These are phyloP conservation scores for Oncopeltus fasciatus DNA, from an alignment of 1,140 invertebrate genomes.

Conservation along the genomic window DNA sequence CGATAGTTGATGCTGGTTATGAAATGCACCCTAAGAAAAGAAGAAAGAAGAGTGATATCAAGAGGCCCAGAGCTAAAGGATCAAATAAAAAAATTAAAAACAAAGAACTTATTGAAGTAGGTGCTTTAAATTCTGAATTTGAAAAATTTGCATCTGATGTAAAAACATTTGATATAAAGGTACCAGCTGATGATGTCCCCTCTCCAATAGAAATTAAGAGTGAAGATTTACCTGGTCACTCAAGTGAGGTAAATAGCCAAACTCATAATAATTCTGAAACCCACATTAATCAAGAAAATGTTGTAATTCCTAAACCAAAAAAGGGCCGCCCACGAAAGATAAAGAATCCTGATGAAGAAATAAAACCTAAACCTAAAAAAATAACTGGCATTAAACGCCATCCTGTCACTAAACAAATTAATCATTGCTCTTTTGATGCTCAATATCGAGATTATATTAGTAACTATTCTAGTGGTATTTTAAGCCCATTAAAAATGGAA, in stretches of 20 bases:
- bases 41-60: slow-evolving; percentile 26
- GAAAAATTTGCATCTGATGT: neutral
- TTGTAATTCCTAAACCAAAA: neutral
- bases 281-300: neutral
- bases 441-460: neutral
- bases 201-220: too few species aligned
- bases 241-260: too few species aligned
- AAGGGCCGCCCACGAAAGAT: neutral
- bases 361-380: too few species aligned
- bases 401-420: too few species aligned
- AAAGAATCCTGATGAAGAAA: too few species aligned
- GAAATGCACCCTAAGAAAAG: slow-evolving; percentile 34
- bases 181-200: neutral
- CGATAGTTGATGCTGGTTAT: slow-evolving; percentile 38
- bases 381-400: too few species aligned
- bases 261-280: too few species aligned
- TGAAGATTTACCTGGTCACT: too few species aligned
- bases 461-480: too few species aligned
- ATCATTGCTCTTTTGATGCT: neutral
- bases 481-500: too few species aligned
- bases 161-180: neutral
- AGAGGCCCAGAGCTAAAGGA: neutral
- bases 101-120: slow-evolving; percentile 7
- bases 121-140: neutral
- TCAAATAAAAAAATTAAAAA: slow-evolving; percentile 5